Conservation (phyloP, 92 coral and sea anemone genomes). For the Heliopora coerulea region DNA sequence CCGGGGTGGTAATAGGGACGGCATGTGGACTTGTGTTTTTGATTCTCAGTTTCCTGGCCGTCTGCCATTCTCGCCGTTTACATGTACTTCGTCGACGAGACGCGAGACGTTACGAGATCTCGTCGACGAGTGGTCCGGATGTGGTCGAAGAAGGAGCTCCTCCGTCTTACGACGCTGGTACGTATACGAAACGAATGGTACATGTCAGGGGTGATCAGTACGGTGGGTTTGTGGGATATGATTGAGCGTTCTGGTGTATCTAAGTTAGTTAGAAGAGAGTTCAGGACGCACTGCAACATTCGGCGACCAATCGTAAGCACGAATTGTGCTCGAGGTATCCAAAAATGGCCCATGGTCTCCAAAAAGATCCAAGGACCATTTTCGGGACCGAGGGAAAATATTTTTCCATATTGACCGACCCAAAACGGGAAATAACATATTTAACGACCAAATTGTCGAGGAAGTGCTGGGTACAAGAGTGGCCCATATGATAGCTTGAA, state of each 20-base stretch:
- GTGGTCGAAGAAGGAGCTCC: slow-evolving; percentile 77
- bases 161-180: slow-evolving; percentile 83
- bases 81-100: slow-evolving; percentile 52
- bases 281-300: no score
- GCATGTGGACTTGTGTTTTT: slow-evolving; percentile 90
- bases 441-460: no score
- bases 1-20: slow-evolving; percentile 94
- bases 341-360: no score
- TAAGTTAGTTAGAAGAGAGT: neutral
- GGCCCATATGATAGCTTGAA: no score
- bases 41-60: slow-evolving; percentile 83
- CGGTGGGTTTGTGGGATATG: neutral
- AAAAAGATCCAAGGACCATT: no score
- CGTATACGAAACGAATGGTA: neutral
- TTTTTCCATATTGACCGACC: no score
- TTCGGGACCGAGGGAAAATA: no score
- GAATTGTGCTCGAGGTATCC: no score
- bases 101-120: slow-evolving; percentile 62
- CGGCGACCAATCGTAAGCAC: no score
- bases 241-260: neutral
- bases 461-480: no score
- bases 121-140: slow-evolving; percentile 70
- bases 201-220: neutral
- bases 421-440: no score
- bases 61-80: slow-evolving; percentile 77